Conservation (phyloP, 2,797 vertebrate genomes). For the Eutrigla gurnardus region DNA sequence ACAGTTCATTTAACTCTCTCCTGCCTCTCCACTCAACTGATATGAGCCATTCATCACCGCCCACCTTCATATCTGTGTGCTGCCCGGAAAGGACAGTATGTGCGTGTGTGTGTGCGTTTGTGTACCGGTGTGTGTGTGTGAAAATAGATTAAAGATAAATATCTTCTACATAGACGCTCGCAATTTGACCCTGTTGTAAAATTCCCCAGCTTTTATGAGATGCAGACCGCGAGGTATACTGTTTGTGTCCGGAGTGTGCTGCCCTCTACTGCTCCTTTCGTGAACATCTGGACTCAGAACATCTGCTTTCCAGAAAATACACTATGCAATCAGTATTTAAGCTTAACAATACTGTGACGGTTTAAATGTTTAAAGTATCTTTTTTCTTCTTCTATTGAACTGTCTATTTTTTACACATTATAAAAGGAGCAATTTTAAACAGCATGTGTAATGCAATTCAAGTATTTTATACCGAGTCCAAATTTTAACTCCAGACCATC, state of each 20-base stretch:
- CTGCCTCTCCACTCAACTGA: slow-evolving; percentile 74
- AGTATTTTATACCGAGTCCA: not conserved
- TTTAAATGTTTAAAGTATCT: not conserved
- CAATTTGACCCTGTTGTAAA: slow-evolving; percentile 50
- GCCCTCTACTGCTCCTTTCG: slow-evolving; percentile 78
- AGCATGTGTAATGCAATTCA: not conserved
- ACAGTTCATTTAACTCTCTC: slow-evolving; percentile 84
- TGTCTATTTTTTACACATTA: not conserved
- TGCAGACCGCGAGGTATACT: slow-evolving; percentile 20
- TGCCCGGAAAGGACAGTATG: slow-evolving; percentile 53
- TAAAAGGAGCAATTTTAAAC: not conserved
- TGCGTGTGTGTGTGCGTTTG: slow-evolving; percentile 14
- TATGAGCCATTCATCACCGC: slow-evolving; percentile 78
- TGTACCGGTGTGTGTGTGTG: slow-evolving; percentile 19
- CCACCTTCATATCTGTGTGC: slow-evolving; percentile 69
- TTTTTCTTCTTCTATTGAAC: too few species aligned
- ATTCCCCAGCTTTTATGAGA: slow-evolving; percentile 37
- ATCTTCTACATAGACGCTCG: slow-evolving; percentile 44
- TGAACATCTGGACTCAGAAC: slow-evolving; percentile 47
- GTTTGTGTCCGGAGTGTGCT: slow-evolving; percentile 69
- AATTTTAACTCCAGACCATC: not conserved
- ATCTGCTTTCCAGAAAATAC: slow-evolving; percentile 9
- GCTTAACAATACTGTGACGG: not conserved
- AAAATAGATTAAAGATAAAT: slow-evolving; percentile 70
- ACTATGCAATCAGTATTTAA: not conserved